Conservation (phyloP, 2,888 invertebrate species). For the Caenorhabditis angaria region DNA sequence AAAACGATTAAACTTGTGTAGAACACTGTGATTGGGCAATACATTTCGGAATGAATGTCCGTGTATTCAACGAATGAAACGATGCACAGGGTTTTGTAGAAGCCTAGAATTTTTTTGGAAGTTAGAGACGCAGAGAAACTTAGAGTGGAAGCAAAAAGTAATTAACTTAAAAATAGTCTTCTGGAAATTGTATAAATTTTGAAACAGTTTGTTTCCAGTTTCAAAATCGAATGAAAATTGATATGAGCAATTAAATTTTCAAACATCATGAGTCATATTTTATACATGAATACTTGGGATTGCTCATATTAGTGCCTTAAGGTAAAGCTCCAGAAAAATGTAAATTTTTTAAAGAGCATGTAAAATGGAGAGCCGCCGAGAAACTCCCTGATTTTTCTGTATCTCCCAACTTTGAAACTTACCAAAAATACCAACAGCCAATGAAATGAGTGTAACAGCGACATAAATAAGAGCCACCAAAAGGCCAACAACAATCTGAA, state of each 20-base stretch:
- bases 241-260: too few species aligned
- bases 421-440: conserved; percentile 55
- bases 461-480: conserved; percentile 53
- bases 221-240: not conserved
- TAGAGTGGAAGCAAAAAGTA: not conserved
- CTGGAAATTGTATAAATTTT: not conserved
- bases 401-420: not conserved
- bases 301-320: too few species aligned
- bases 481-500: conserved; percentile 57
- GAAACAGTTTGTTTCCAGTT: not conserved
- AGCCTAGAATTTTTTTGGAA: too few species aligned
- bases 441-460: conserved; percentile 43
- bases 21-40: conserved; percentile 52
- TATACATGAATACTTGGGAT: too few species aligned
- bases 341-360: too few species aligned
- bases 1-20: conserved; percentile 53
- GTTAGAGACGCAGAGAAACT: conserved; percentile 8
- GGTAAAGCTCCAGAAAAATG: too few species aligned
- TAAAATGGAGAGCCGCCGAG: too few species aligned
- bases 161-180: not conserved
- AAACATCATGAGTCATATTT: too few species aligned
- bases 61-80: conserved; percentile 52
- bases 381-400: too few species aligned
- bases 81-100: conserved; percentile 56
- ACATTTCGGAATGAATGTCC: conserved; percentile 43